Percentiles rank a stretch among this genome's conserved stretches.
These are phyloP conservation scores for Orius laevigatus DNA, from an alignment of 1,140 invertebrate genomes.

Conservation along the genomic window DNA sequence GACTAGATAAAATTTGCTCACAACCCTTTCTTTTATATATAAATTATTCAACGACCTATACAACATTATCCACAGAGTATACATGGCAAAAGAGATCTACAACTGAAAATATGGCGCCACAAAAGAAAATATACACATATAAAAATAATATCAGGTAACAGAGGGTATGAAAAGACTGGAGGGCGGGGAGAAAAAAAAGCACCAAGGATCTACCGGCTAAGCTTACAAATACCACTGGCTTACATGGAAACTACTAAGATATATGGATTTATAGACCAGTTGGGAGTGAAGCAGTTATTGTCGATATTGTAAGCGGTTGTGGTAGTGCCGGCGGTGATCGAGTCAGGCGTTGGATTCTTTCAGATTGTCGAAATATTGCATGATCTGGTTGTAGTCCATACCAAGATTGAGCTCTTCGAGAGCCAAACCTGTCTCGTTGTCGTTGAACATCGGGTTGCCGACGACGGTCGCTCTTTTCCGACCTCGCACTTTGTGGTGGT, in stretches of 20 bases:
- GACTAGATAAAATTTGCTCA: constrained; percentile 14
- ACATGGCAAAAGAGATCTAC: neutral
- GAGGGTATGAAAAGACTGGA: neutral
- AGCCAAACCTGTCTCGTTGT: constrained; percentile 25
- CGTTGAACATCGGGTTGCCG: constrained; percentile 69
- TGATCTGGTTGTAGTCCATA: constrained; percentile 93
- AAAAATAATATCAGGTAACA: neutral
- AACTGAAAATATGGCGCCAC: neutral
- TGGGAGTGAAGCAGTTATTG: constrained; percentile 4
- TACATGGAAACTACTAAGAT: constrained; percentile 2
- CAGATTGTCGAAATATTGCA: constrained; percentile 93
- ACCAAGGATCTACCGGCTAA: too few relatives aligned
- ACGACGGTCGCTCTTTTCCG: constrained; percentile 52
- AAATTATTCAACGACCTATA: constrained; percentile 1
- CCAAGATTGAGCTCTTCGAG: constrained; percentile 65
- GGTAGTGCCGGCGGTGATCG: neutral
- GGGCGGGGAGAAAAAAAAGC: neutral
- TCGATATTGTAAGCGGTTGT: constrained; percentile 6
- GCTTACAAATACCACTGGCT: neutral
- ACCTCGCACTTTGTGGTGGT: constrained; percentile 15
- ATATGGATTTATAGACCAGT: too few relatives aligned
- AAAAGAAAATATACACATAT: neutral
- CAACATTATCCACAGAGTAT: neutral
- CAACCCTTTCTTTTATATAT: constrained; percentile 5
- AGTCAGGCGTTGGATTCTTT: constrained; percentile 55